These are phyloP conservation scores for Microplitis demolitor DNA, from an alignment of 1,140 invertebrate genomes.

Conservation along the genomic window DNA sequence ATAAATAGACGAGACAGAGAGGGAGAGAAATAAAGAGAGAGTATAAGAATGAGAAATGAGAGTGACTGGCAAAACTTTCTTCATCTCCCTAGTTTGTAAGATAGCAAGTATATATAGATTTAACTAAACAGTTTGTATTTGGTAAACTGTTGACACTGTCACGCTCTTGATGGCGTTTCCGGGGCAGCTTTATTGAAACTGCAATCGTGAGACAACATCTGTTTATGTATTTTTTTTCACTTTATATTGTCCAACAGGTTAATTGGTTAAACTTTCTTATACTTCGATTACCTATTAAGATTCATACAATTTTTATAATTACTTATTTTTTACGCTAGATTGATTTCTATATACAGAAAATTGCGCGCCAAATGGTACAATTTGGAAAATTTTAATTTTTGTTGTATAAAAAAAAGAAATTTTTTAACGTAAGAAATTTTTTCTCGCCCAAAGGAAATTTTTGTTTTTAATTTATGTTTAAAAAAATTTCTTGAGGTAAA, in stretches of 20 bases:
- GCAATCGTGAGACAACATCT: not conserved
- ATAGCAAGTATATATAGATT: not conserved
- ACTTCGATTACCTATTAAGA: not conserved
- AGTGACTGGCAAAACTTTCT: slow-evolving; percentile 29
- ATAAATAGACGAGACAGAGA: no score
- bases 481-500: no score
- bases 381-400: no score
- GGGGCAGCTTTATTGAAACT: slow-evolving; percentile 24
- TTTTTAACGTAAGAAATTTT: no score
- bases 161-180: slow-evolving; percentile 1
- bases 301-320: not conserved
- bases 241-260: not conserved
- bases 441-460: no score
- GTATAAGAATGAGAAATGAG: not conserved
- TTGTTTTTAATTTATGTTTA: no score
- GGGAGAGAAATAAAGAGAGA: not conserved
- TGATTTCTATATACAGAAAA: no score
- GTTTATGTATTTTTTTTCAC: not conserved
- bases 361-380: no score
- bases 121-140: not conserved
- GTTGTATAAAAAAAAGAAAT: no score
- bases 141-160: not conserved
- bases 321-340: no score
- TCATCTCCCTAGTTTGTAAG: slow-evolving; percentile 33
- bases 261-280: not conserved